phyloP scores from a whole-genome alignment of 1,140 invertebrate species.

The Microplitis demolitor region DNA sequence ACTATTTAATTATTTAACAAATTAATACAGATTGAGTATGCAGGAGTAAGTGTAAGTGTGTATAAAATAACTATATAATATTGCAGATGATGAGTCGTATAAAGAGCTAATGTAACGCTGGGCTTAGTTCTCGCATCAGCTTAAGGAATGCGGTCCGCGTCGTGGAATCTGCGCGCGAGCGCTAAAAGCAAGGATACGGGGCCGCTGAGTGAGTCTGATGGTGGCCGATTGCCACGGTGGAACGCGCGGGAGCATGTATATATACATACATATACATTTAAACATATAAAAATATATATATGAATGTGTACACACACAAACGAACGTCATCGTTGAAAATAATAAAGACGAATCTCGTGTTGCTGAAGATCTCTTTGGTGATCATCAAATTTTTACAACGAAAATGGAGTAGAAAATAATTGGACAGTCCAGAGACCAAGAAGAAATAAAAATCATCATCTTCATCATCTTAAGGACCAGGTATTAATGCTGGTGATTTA shows the following conservation, averaged over 20 bases:
- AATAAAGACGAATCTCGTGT: constrained; percentile 34
- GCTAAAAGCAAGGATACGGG: constrained; percentile 18
- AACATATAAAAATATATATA: background rate
- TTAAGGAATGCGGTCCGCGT: constrained; percentile 26
- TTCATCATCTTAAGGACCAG: too few species aligned
- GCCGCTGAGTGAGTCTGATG: constrained; percentile 6
- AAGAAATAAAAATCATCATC: too few species aligned
- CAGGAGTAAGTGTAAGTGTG: background rate
- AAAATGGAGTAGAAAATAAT: too few species aligned
- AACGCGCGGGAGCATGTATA: constrained; percentile 26
- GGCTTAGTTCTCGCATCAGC: constrained; percentile 15
- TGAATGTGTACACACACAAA: background rate
- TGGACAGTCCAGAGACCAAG: too few species aligned
- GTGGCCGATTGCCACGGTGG: constrained; percentile 23
- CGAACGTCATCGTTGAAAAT: constrained; percentile 51
- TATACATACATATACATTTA: background rate
- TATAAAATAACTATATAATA: background rate
- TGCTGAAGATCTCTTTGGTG: background rate
- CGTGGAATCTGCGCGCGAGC: constrained; percentile 24
- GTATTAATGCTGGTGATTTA: background rate
- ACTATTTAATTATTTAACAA: too few species aligned
- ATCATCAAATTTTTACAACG: too few species aligned
- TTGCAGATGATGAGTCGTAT: background rate
- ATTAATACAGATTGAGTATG: too few species aligned
- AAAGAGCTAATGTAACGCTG: too few species aligned